Evolutionary conservation across 2,888 invertebrate species (phyloP).

Genomic region (Papilio gigon): DNA sequence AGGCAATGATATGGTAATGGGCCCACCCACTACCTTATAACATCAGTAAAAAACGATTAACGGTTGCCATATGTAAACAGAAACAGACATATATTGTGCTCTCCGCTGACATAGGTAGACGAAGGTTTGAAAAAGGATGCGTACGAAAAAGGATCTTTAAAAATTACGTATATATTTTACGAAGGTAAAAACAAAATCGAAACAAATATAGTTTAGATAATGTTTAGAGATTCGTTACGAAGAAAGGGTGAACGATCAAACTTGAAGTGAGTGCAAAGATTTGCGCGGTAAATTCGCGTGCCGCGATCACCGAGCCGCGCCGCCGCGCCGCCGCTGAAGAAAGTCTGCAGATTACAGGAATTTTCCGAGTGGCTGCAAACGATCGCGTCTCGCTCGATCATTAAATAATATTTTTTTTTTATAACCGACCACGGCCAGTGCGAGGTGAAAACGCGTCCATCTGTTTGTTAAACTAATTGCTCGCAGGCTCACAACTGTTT

Average conservation of each 20-base stretch:
- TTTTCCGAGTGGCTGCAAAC: conserved; percentile 80
- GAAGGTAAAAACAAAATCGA: neutral
- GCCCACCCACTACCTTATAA: conserved; percentile 20
- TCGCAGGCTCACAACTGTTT: conserved; percentile 39
- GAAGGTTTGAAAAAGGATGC: conserved; percentile 5
- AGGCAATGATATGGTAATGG: conserved; percentile 12
- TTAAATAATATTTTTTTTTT: conserved; percentile 72
- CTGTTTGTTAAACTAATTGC: conserved; percentile 43
- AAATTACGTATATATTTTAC: neutral
- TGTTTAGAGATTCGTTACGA: neutral
- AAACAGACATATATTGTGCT: conserved; percentile 11
- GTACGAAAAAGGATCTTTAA: neutral
- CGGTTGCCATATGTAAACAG: conserved; percentile 5
- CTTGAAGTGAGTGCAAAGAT: conserved; percentile 7
- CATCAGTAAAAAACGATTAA: conserved; percentile 11
- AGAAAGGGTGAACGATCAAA: conserved; percentile 1
- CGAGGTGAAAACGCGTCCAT: conserved; percentile 64
- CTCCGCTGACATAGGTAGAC: conserved; percentile 3
- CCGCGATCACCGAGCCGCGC: conserved; percentile 56
- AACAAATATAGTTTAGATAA: neutral
- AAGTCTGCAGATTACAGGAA: conserved; percentile 78
- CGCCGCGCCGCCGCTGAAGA: conserved; percentile 66
- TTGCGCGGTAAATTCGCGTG: conserved; percentile 55
- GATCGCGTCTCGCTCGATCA: conserved; percentile 76
- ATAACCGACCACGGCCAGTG: conserved; percentile 46